Evolutionary conservation across 2,113 vertebrate species (phyloP), one percentile per base, ranked within the genome.

Genomic region (Psammodynastes pulverulentus): DNA sequence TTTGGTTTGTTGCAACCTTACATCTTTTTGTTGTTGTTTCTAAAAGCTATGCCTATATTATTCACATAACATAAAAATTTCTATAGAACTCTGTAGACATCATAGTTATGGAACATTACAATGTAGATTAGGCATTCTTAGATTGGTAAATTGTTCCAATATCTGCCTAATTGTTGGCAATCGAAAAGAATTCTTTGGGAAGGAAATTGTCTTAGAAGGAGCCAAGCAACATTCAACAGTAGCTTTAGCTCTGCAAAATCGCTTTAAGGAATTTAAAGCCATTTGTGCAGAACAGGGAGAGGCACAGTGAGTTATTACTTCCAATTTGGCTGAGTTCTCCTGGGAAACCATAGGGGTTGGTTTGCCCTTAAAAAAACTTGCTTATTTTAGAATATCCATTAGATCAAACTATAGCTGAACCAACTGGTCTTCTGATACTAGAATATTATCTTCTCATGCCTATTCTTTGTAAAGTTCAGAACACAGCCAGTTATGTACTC

Each of bases 201-300:
- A 56, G 53, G 72, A 84, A 56, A 86, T 85, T 86, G 58, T 86
- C 45, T 24, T 89, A 48, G 91, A 89, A 72, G 45, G 23, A 92
- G 91, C 87, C 91, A 89, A 85, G 53, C 29, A 29, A 85, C 52
- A 49, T 46, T 89, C 72, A 84, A 92, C 62, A 92, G 91, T 89
- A 92, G 53, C 51, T 86, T 86, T 54, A 89, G 85, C 79, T 92
- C 49, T 43, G n/a, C 45, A 51, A 92, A 89, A 89, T 86, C 72
- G 45, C 43, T 92, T 56, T 88, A 56, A n/a, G 43, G 45, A n/a
- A 62, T 89, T 89, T 92, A 58, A 88, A 89, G 58, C n/a, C 49
- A 62, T 89, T 89, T 34, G 85, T 89, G 45, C 87, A 43, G 52
- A 58, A 46, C 3, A 8, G 62, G 86, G 24, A 45, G 26, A 34